phyloP scores from a whole-genome alignment of 2,888 invertebrate genomes.

The Euproctis similis region DNA sequence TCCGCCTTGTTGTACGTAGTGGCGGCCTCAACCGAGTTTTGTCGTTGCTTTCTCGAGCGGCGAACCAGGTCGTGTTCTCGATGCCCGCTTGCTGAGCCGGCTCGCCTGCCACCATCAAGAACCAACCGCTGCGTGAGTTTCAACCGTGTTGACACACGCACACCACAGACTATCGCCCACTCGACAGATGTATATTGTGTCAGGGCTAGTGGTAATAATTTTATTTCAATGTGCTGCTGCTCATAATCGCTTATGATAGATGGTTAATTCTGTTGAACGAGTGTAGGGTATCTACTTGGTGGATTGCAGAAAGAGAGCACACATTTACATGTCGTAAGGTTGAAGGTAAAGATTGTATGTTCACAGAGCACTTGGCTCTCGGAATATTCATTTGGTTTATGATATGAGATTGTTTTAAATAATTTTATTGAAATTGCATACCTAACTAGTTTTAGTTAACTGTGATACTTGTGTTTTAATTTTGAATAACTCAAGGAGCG shows the following conservation, averaged over 20 bases:
- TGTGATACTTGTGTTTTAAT: too few species aligned
- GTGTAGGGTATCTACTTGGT: conserved; percentile 8
- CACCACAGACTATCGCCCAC: conserved; percentile 33
- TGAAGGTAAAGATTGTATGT: conserved; percentile 22
- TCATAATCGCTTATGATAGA: conserved; percentile 15
- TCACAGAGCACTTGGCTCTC: too few species aligned
- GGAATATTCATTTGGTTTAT: conserved; percentile 8
- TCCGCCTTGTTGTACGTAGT: conserved; percentile 55
- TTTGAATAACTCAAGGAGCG: too few species aligned
- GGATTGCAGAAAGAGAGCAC: conserved; percentile 22
- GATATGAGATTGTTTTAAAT: too few species aligned
- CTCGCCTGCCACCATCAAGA: too few species aligned
- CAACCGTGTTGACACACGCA: conserved; percentile 37
- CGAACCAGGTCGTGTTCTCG: conserved; percentile 74
- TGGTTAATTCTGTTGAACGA: conserved; percentile 15
- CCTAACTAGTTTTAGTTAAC: too few species aligned
- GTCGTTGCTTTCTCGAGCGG: conserved; percentile 74
- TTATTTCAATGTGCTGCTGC: conserved; percentile 32
- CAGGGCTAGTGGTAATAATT: conserved; percentile 52
- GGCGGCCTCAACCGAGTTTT: conserved; percentile 75
- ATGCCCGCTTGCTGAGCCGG: conserved; percentile 54
- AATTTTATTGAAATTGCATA: too few species aligned
- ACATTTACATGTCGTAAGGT: conserved; percentile 25
- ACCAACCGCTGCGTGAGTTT: conserved; percentile 24
- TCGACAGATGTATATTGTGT: conserved; percentile 41